These are phyloP conservation scores for Carpatolechia fugitivella DNA, from an alignment of 2,888 invertebrate species.

Conservation along the genomic window DNA sequence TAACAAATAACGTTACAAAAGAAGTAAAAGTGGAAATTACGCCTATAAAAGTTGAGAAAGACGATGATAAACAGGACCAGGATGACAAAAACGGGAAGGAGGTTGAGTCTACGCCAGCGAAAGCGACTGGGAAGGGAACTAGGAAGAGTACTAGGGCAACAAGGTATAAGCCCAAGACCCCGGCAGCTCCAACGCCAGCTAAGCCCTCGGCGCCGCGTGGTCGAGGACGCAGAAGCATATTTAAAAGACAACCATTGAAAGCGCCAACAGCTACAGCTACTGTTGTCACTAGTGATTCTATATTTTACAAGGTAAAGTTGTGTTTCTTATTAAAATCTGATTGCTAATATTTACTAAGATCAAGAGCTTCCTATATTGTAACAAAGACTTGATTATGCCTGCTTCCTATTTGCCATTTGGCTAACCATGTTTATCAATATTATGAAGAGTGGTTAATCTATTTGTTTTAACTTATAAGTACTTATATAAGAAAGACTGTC, in stretches of 20 bases:
- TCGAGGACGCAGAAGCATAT: constrained; percentile 86
- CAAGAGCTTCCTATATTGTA: not conserved
- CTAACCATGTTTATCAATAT: too few relatives aligned
- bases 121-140: constrained; percentile 72
- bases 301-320: constrained; percentile 72
- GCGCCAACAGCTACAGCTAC: constrained; percentile 90
- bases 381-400: not conserved
- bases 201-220: constrained; percentile 79
- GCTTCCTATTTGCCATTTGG: too few relatives aligned
- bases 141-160: constrained; percentile 81
- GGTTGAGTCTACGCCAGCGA: constrained; percentile 61
- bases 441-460: too few relatives aligned
- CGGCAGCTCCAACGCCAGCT: constrained; percentile 39
- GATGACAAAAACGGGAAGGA: constrained; percentile 53
- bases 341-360: not conserved
- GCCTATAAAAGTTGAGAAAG: constrained; percentile 49
- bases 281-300: constrained; percentile 87
- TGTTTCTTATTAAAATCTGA: not conserved
- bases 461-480: too few relatives aligned
- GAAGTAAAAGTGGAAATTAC: constrained; percentile 48
- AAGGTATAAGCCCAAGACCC: constrained; percentile 74
- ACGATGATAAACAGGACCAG: constrained; percentile 51
- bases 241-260: constrained; percentile 88
- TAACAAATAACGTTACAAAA: constrained; percentile 58
- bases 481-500: too few relatives aligned